Evolutionary conservation across 2,113 vertebrate species (phyloP).

Genomic region (Triplophysa dalaica): DNA sequence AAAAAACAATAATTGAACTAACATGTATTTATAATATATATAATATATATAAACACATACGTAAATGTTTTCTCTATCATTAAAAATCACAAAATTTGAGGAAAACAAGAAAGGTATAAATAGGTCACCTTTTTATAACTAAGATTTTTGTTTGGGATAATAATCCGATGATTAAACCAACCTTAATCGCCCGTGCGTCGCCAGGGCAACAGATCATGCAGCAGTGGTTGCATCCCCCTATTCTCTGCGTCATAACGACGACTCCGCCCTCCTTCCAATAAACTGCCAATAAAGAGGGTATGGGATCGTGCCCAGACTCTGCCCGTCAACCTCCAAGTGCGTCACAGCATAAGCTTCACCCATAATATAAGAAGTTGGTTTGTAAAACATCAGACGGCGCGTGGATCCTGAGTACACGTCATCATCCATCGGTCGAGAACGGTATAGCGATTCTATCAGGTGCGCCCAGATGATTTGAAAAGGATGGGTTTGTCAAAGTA

Average conservation of each 20-base stretch:
- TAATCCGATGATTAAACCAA: background rate
- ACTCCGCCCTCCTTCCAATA: background rate
- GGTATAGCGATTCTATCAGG: no score
- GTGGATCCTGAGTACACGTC: background rate
- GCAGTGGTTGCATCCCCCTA: background rate
- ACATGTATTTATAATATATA: background rate
- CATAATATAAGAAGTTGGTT: background rate
- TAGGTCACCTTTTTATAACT: background rate
- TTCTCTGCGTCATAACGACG: background rate
- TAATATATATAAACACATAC: no score
- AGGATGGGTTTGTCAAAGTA: background rate
- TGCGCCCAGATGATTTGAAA: background rate
- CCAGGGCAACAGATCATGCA: constrained; percentile 37
- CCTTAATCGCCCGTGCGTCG: constrained; percentile 14
- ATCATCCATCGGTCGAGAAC: background rate
- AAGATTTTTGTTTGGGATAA: background rate
- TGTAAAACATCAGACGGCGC: background rate
- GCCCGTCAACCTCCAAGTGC: constrained; percentile 9
- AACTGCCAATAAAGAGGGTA: background rate
- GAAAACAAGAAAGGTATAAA: background rate
- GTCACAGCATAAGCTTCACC: background rate
- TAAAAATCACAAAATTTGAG: no score
- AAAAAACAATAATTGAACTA: background rate
- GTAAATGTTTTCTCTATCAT: no score
- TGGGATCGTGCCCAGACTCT: constrained; percentile 17